Evolutionary conservation across 53 echinoderm and acorn worm genomes (phyloP), one percentile per base, ranked within the genome.

Genomic region (Echinometra lucunter): DNA sequence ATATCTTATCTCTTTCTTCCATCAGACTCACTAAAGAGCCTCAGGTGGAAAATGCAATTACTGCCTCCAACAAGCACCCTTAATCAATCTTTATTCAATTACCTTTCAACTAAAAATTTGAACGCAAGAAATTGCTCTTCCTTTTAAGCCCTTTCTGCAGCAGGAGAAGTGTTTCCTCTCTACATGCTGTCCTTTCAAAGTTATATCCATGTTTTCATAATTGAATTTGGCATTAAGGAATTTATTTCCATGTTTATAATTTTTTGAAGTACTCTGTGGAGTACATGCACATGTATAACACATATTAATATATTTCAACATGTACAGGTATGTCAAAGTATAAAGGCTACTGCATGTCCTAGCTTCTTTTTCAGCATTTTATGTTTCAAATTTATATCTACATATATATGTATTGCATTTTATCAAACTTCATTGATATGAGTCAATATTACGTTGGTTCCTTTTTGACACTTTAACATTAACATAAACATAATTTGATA

Each of bases 11-110:
- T 49, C 30, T 53, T 85, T 47, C 49, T 49, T n/a, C 85, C 85
- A 85, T 85, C 85, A 85, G 47, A 25, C 27, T 18, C 30, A 42
- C 85, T 90, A 30, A 90, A 90, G 27, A 11, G 90, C 90, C 90
- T 90, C 23, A 21, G 42, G 89, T 63, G 49, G 90, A 90, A 90
- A 90, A 90, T 90, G 90, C 90, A 58, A 90, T 90, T 90, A 90
- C 37, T 1, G 37, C 19, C 90, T 63, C 90, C 90, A 58, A 35
- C 90, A 63, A 60, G 60, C 66, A 63, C 37, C 38, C 63, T 42
- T 58, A 45, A 90, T 90, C 91, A 44, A 91, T 91, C 67, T 66
- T 91, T 69, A 66, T 91, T 91, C 44, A 91, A 91, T 69, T 60
- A 60, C 60, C 49, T 60, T 60, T 60, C 89, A 89, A 37, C 60